phyloP scores from a whole-genome alignment of 1,140 invertebrate species.

The Apis mellifera region Amel_HAv3.1 CM009936.2:13940001-13940500 shows the following conservation, averaged over 20 bases:
- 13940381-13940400: too few species aligned
- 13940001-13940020: slow-evolving; percentile 45
- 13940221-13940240: slow-evolving; percentile 56
- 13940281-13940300: too few species aligned
- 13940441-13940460: too few species aligned
- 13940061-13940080: slow-evolving; percentile 76
- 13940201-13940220: slow-evolving; percentile 72
- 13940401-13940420: too few species aligned
- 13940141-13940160: slow-evolving; percentile 69
- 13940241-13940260: slow-evolving; percentile 58
- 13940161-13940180: slow-evolving; percentile 64
- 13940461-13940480: too few species aligned
- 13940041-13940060: slow-evolving; percentile 66
- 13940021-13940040: slow-evolving; percentile 14
- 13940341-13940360: too few species aligned
- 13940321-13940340: too few species aligned
- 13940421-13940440: too few species aligned
- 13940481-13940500: too few species aligned
- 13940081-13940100: slow-evolving; percentile 72
- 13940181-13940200: slow-evolving; percentile 62
- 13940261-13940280: background rate
- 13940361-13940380: too few species aligned
- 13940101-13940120: slow-evolving; percentile 73
- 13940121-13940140: slow-evolving; percentile 79
- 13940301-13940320: too few species aligned